phyloP scores from a whole-genome alignment of 2,797 vertebrate genomes.

The Lerista edwardsae region DNA sequence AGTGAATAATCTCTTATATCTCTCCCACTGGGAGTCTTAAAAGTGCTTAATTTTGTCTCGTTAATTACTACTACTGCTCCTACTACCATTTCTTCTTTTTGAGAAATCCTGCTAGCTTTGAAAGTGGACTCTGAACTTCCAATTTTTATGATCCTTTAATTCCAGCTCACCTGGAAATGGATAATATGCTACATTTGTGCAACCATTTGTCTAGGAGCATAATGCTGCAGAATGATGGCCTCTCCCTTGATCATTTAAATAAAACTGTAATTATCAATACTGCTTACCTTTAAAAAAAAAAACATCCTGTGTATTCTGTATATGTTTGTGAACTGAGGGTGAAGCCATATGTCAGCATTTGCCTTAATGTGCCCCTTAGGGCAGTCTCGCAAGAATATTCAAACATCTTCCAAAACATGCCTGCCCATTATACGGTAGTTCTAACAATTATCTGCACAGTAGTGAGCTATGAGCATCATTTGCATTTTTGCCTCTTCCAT shows the following conservation, averaged over 20 bases:
- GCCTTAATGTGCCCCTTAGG: constrained; percentile 57
- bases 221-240: constrained; percentile 42
- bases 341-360: constrained; percentile 62
- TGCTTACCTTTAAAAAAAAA: constrained; percentile 26
- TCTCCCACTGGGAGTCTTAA: not conserved
- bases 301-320: constrained; percentile 12
- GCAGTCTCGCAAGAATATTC: constrained; percentile 55
- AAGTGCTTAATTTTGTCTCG: not conserved
- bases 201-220: constrained; percentile 30
- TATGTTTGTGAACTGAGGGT: constrained; percentile 55
- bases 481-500: constrained; percentile 70
- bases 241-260: constrained; percentile 57
- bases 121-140: not conserved
- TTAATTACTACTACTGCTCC: not conserved
- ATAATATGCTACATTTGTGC: not conserved
- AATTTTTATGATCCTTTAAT: not conserved
- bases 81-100: not conserved
- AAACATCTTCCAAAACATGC: constrained; percentile 45
- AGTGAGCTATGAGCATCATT: constrained; percentile 62
- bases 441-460: constrained; percentile 60
- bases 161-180: not conserved
- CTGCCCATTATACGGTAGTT: constrained; percentile 63
- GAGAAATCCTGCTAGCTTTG: not conserved
- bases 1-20: not conserved
- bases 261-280: constrained; percentile 47